Base-by-base conservation (phyloP, 2,888 invertebrate genomes). In the Notodonta ziczac region DNA sequence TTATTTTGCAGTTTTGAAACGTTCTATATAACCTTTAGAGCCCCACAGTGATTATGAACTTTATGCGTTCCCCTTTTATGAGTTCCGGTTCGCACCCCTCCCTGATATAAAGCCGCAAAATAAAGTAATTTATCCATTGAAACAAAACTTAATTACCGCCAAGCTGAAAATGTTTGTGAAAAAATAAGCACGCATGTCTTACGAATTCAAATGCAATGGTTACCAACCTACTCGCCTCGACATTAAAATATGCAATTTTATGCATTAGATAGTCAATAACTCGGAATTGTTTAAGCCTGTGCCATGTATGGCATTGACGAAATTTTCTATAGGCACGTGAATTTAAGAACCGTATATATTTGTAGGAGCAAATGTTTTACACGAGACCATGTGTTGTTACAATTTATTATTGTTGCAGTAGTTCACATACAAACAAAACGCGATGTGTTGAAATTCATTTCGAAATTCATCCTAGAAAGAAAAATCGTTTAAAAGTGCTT, bases 281-380 rank as follows among this genome's bases (percentile, higher is more conserved):
- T 82, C 67, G 80, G 67, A 72, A 74, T 71, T 69, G 66, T 75
- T 24, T 78, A 83, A 87, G 68, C 76, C 76, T 69, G 78, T 79
- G 83, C 77, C 90, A 89, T 84, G 86, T 89, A 89, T 86, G 87
- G 76, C 80, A 77, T 78, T 78, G 76, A 67, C 69, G 61, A 75
- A 82, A 84, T 77, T 74, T 80, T 67, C 75, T 24, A 62, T 16
- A 80, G 86, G 87, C 90, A 90, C 89, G 90, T 66, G 63, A 86
- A 60, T 46, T 86, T 74, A 87, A 72, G 83, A 62, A 69, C 73
- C 75, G 44, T 75, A 53, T 65, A 76, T 65, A 78, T 58, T 59
- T 53, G 16, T 57, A 16, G 39, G 10, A 42, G 40, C 39, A 5
- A 39, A 8, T 46, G 4, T n/a, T 46, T 46, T n/a, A 46, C n/a